Evolutionary conservation across 2,113 vertebrate species (phyloP).

Genomic region (Myiozetetes cayanensis): DNA sequence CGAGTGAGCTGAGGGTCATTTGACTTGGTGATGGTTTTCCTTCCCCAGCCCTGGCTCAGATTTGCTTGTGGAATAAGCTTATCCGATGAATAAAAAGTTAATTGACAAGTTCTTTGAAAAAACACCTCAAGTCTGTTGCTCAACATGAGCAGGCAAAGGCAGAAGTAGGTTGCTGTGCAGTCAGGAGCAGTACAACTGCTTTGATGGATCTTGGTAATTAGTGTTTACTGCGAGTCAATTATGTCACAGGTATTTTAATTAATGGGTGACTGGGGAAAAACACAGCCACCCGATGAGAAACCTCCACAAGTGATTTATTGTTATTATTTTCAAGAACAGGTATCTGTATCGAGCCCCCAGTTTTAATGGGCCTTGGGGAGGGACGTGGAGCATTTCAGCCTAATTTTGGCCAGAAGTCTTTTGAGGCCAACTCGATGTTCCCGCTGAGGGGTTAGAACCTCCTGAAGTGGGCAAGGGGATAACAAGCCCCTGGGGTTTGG

Average conservation of each 20-base stretch:
- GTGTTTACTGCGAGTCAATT: slow-evolving; percentile 70
- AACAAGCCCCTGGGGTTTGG: background rate
- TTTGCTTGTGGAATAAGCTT: background rate
- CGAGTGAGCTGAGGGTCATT: background rate
- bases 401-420: background rate
- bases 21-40: background rate
- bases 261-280: slow-evolving; percentile 64
- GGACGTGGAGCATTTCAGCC: background rate
- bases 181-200: slow-evolving; percentile 53
- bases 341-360: background rate
- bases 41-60: background rate
- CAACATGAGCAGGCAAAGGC: slow-evolving; percentile 35
- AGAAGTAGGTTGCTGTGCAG: slow-evolving; percentile 57
- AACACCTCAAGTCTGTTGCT: background rate
- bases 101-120: background rate
- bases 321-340: slow-evolving; percentile 45
- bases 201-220: slow-evolving; percentile 72
- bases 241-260: slow-evolving; percentile 74
- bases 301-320: slow-evolving; percentile 57
- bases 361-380: background rate
- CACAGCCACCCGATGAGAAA: slow-evolving; percentile 59
- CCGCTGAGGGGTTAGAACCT: background rate
- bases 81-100: background rate
- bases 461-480: background rate
- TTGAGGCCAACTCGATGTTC: background rate